phyloP scores from a whole-genome alignment of 1,140 invertebrate genomes.

The Sitodiplosis mosellana region DNA sequence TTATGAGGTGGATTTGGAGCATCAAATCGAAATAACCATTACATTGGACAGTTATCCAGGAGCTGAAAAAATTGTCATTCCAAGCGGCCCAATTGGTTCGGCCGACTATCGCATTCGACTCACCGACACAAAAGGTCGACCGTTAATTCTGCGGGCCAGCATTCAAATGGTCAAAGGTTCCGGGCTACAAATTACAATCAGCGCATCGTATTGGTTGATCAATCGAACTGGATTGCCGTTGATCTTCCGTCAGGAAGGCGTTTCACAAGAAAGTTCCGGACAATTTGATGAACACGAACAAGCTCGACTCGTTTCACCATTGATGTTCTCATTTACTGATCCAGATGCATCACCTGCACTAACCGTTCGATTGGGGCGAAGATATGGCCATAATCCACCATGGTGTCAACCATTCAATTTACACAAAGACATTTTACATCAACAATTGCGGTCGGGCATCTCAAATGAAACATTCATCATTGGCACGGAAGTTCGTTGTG shows the following conservation, averaged over 20 bases:
- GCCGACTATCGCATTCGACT: constrained; percentile 35
- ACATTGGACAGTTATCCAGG: constrained; percentile 66
- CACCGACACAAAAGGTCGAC: constrained; percentile 48
- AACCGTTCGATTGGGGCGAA: constrained; percentile 21
- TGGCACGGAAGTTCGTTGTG: constrained; percentile 74
- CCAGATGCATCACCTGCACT: constrained; percentile 48
- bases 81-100: constrained; percentile 27
- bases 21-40: constrained; percentile 50
- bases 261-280: constrained; percentile 60
- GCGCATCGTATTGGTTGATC: constrained; percentile 84
- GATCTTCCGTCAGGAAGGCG: constrained; percentile 84
- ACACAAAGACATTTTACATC: constrained; percentile 16
- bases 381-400: constrained; percentile 14
- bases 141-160: constrained; percentile 51
- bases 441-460: constrained; percentile 16
- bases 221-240: constrained; percentile 89
- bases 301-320: constrained; percentile 77
- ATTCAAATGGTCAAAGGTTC: constrained; percentile 26
- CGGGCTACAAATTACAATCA: constrained; percentile 52
- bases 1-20: constrained; percentile 45
- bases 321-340: constrained; percentile 86
- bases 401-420: constrained; percentile 68
- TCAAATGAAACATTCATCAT: constrained; percentile 37
- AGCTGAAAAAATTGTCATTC: constrained; percentile 37
- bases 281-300: constrained; percentile 91